Conservation (phyloP, 2,888 invertebrate genomes). For the Acanthosepion lycidas region DNA sequence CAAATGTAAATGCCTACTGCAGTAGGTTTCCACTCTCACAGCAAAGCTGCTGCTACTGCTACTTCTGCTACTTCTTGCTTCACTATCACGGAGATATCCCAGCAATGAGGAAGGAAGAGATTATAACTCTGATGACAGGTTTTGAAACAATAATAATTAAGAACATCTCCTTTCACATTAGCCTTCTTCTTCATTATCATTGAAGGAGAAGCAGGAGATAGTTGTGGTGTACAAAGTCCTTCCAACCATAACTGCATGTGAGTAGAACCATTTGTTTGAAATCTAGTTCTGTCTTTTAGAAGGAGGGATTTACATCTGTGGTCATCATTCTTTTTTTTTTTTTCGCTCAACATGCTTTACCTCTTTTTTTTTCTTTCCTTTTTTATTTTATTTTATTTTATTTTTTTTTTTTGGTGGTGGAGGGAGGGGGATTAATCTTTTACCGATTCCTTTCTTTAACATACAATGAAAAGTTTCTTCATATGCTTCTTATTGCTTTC, state of each 20-base stretch:
- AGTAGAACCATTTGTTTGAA: not conserved
- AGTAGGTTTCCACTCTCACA: not conserved
- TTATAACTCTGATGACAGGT: not conserved
- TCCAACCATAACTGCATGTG: conserved; percentile 33
- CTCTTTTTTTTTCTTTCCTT: too few species aligned
- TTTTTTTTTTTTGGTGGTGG: too few species aligned
- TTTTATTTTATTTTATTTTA: too few species aligned
- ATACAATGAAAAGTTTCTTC: too few species aligned
- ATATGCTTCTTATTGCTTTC: too few species aligned
- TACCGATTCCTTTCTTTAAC: too few species aligned
- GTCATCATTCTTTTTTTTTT: not conserved
- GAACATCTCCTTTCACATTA: not conserved
- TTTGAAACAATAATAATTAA: not conserved
- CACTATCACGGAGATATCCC: not conserved
- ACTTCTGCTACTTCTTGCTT: not conserved
- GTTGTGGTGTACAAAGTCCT: not conserved
- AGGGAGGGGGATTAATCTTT: too few species aligned
- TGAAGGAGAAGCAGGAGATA: not conserved
- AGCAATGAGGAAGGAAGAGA: not conserved
- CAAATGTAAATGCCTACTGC: not conserved
- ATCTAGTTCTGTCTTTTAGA: not conserved
- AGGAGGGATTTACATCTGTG: not conserved
- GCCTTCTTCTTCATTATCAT: not conserved
- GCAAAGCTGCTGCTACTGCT: not conserved
- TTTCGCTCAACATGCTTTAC: not conserved